Evolutionary conservation across 2,113 vertebrate genomes (phyloP).

Genomic region (Antechinus stuartii): DNA sequence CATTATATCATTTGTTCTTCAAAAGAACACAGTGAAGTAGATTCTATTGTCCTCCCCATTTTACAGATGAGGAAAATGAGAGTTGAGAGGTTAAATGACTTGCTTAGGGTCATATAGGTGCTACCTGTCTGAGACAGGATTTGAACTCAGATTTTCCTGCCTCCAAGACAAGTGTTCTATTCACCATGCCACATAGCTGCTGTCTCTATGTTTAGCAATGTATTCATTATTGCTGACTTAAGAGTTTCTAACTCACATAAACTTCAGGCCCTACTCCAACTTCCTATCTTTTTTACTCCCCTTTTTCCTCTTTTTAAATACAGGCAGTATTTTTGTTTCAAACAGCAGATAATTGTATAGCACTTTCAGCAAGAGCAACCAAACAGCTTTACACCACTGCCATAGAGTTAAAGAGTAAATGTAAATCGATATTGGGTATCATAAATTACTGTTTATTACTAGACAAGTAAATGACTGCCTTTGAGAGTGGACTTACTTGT

Average conservation of each 20-base stretch:
- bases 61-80: neutral
- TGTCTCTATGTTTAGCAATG: neutral
- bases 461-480: constrained; percentile 75
- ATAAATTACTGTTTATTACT: constrained; percentile 83
- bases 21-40: neutral
- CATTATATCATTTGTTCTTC: neutral
- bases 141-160: neutral
- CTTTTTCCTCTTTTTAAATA: constrained; percentile 61
- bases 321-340: constrained; percentile 69
- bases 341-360: constrained; percentile 67
- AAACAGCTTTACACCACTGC: constrained; percentile 71
- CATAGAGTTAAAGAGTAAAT: constrained; percentile 66
- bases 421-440: constrained; percentile 68
- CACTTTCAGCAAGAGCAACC: constrained; percentile 67
- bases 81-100: neutral
- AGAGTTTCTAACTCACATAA: constrained; percentile 58
- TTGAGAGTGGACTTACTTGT: constrained; percentile 69
- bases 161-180: neutral
- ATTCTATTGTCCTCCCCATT: neutral
- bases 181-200: neutral
- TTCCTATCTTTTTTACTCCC: constrained; percentile 49
- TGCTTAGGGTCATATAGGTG: neutral
- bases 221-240: neutral
- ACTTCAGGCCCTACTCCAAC: constrained; percentile 53
- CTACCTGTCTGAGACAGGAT: neutral